These are phyloP conservation scores for Callithrix jacchus DNA, from an alignment of 2,113 vertebrate genomes.

Conservation along the genomic window DNA sequence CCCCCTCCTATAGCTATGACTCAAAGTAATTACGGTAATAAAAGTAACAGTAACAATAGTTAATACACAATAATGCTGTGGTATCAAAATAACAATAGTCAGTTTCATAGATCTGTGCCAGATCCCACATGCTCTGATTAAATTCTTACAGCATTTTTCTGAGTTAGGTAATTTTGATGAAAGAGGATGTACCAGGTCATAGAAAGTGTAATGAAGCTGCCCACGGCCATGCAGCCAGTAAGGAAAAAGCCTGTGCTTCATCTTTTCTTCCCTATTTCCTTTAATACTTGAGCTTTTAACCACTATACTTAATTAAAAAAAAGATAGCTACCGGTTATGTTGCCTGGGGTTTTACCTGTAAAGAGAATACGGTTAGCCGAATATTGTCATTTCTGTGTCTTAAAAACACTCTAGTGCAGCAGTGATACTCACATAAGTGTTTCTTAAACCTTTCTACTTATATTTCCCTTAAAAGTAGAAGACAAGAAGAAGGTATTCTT, in stretches of 20 bases:
- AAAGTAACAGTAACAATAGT: background rate
- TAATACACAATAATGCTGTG: background rate
- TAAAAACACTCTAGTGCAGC: background rate
- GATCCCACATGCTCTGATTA: background rate
- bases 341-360: background rate
- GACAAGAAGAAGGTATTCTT: background rate
- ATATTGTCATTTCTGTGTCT: background rate
- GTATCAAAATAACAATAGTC: background rate
- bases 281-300: conserved; percentile 10
- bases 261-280: background rate
- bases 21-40: background rate
- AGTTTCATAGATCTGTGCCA: background rate
- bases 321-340: background rate
- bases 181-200: background rate
- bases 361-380: too few species aligned
- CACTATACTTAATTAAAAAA: background rate
- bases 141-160: background rate
- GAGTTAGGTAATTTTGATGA: conserved; percentile 12
- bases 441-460: background rate
- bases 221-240: background rate
- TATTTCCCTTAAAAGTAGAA: background rate
- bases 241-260: background rate
- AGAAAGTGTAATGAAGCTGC: conserved; percentile 39
- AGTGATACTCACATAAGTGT: background rate
- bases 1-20: background rate